Evolutionary conservation across 2,888 invertebrate genomes (phyloP).

Genomic region (Sisyra terminalis): DNA sequence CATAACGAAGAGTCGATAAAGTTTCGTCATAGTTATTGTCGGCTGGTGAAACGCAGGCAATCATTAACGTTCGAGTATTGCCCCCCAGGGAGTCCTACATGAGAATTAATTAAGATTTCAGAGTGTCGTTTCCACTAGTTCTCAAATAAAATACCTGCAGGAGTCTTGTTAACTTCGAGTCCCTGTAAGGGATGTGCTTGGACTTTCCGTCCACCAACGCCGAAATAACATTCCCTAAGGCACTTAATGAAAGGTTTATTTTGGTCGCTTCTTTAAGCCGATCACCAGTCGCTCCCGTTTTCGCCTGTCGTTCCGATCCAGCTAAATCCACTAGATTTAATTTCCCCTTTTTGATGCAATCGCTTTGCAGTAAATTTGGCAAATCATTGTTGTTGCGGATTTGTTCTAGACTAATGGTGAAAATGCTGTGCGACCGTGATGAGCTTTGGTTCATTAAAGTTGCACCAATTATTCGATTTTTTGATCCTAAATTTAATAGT

Average conservation of each 20-base stretch:
- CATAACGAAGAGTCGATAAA: conserved; percentile 64
- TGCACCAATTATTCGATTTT: conserved; percentile 64
- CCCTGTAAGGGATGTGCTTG: conserved; percentile 65
- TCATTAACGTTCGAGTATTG: conserved; percentile 79
- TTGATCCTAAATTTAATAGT: conserved; percentile 59
- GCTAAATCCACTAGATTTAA: conserved; percentile 80
- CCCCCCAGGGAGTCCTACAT: conserved; percentile 62
- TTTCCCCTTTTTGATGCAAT: conserved; percentile 34
- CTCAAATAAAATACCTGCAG: conserved; percentile 35
- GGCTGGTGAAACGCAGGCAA: conserved; percentile 70
- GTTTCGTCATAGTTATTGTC: conserved; percentile 74
- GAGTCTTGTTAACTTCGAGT: conserved; percentile 69
- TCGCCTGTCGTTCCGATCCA: conserved; percentile 72
- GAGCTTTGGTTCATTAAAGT: conserved; percentile 81
- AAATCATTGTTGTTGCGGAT: conserved; percentile 30
- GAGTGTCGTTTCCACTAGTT: not conserved
- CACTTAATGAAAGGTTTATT: conserved; percentile 75
- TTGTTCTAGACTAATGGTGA: conserved; percentile 72
- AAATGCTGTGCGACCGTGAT: conserved; percentile 76
- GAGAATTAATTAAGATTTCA: conserved; percentile 5
- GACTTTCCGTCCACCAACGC: conserved; percentile 70
- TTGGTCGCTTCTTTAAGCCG: conserved; percentile 77
- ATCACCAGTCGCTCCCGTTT: conserved; percentile 72
- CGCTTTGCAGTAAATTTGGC: conserved; percentile 14
- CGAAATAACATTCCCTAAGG: conserved; percentile 78